A percentile compares a stretch with the other conserved stretches of the same genome.
Conservation (phyloP, 1,140 invertebrate species). For the Idris sp. region DNA sequence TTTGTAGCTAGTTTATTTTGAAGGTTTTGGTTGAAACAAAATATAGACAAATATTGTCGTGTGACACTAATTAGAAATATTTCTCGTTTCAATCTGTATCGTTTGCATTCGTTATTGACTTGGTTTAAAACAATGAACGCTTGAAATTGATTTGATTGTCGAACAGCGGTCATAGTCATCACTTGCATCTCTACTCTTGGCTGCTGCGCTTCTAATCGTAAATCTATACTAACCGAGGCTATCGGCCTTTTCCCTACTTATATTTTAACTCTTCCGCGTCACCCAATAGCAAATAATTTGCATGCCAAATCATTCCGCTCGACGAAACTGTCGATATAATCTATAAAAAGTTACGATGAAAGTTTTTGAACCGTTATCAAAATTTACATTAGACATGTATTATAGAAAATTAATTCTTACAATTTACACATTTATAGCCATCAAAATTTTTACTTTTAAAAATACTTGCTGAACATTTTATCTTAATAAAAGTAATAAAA, state of each 20-base stretch:
- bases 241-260: constrained; percentile 58
- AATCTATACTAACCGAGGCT: constrained; percentile 51
- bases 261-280: constrained; percentile 54
- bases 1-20: too few relatives aligned
- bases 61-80: constrained; percentile 34
- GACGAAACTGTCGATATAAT: constrained; percentile 38
- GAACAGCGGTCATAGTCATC: constrained; percentile 48
- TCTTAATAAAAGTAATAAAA: not conserved
- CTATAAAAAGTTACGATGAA: constrained; percentile 16
- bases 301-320: constrained; percentile 45
- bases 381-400: too few relatives aligned
- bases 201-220: constrained; percentile 46
- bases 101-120: constrained; percentile 44
- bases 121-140: constrained; percentile 49
- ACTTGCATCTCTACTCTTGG: constrained; percentile 18
- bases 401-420: too few relatives aligned
- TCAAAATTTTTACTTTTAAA: too few relatives aligned
- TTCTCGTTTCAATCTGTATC: constrained; percentile 31
- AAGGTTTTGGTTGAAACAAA: too few relatives aligned
- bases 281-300: constrained; percentile 44
- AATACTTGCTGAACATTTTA: too few relatives aligned
- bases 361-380: constrained; percentile 31
- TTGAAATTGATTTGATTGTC: constrained; percentile 49
- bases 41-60: constrained; percentile 1
- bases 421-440: too few relatives aligned